Evolutionary conservation across 2,113 vertebrate genomes (phyloP).

Genomic region (Catagonus wagneri): DNA sequence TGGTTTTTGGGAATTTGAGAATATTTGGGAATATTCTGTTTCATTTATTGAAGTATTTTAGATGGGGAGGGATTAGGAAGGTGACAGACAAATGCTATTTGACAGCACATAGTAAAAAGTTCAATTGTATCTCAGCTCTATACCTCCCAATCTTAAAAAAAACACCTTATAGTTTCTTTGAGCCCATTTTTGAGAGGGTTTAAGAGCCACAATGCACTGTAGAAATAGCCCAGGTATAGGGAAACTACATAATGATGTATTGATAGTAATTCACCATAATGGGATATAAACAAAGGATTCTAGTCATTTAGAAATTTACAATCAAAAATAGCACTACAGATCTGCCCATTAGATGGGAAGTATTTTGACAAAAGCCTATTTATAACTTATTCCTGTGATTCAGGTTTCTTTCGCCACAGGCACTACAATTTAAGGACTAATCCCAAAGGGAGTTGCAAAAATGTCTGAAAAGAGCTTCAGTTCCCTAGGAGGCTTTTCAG

Average conservation of each 20-base stretch:
- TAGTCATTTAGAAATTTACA: not conserved
- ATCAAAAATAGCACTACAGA: not conserved
- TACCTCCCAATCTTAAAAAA: not conserved
- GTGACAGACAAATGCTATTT: not conserved
- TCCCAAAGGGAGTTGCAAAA: not conserved
- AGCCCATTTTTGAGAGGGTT: not conserved
- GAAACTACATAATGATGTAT: not conserved
- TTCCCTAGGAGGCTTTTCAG: not conserved
- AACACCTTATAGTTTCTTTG: not conserved
- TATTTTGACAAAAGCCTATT: slow-evolving; percentile 21
- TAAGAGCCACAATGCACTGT: not conserved
- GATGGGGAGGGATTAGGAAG: not conserved
- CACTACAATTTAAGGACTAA: not conserved
- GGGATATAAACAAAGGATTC: not conserved
- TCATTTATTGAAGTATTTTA: slow-evolving; percentile 20
- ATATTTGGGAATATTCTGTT: slow-evolving; percentile 3
- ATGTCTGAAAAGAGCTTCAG: not conserved
- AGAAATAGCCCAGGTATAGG: not conserved
- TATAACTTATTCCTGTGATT: not conserved
- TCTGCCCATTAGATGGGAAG: not conserved
- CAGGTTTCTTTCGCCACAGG: not conserved
- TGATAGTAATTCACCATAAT: not conserved
- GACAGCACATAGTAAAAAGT: not conserved
- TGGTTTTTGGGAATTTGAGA: not conserved
- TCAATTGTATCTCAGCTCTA: not conserved